Conservation (phyloP, 2,113 vertebrate species). For the Burhinus bistriatus region DNA sequence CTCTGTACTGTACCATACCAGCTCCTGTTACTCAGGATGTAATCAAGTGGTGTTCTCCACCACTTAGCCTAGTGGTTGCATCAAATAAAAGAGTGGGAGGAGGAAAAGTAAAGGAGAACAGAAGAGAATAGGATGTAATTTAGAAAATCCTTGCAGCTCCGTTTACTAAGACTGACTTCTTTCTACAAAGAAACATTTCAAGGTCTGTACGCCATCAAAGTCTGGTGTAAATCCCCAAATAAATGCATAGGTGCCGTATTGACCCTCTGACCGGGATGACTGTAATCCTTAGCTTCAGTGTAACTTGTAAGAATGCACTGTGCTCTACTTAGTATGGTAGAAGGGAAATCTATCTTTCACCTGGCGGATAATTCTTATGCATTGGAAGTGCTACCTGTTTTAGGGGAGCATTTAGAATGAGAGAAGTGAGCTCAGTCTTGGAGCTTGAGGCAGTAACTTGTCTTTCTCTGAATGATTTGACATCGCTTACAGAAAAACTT, state of each 20-base stretch:
- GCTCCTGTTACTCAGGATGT: background rate
- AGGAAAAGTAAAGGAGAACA: background rate
- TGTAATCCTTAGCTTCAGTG: background rate
- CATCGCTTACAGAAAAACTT: background rate
- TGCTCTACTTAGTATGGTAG: background rate
- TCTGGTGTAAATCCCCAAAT: background rate
- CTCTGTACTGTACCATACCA: background rate
- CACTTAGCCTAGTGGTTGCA: background rate
- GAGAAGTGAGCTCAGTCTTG: background rate
- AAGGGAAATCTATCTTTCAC: background rate
- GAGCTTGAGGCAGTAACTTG: background rate
- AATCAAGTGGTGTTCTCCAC: background rate
- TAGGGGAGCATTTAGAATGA: background rate
- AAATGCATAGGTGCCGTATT: background rate
- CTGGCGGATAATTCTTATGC: background rate
- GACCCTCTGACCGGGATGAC: background rate
- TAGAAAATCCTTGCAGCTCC: background rate
- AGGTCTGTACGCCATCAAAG: background rate
- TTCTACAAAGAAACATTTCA: background rate
- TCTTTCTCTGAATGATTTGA: background rate
- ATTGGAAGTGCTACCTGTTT: background rate
- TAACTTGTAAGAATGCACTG: background rate
- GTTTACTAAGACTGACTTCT: background rate
- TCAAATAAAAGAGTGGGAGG: background rate
- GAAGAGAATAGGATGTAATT: background rate